These are phyloP conservation scores for Alcis repandata DNA, from an alignment of 2,888 invertebrate genomes.

Conservation along the genomic window DNA sequence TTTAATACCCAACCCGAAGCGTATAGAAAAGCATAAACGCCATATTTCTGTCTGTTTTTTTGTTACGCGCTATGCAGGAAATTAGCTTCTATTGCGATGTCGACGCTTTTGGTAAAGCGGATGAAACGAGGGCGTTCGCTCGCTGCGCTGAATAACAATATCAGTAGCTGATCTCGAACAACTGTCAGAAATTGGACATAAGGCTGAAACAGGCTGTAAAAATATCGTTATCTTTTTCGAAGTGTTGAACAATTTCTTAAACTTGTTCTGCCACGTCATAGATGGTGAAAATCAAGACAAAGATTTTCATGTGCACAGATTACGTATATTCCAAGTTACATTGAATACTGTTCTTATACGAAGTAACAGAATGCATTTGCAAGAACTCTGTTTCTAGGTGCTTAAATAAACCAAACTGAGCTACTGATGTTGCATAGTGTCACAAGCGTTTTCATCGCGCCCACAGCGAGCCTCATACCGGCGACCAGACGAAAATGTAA, in stretches of 20 bases:
- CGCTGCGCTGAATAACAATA: conserved; percentile 17
- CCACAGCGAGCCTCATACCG: conserved; percentile 78
- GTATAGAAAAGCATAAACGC: conserved; percentile 69
- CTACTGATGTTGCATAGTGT: conserved; percentile 20
- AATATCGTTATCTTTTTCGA: neutral
- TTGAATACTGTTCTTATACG: neutral
- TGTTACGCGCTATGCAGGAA: conserved; percentile 84
- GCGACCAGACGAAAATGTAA: conserved; percentile 86
- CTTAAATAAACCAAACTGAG: neutral
- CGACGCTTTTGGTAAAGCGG: conserved; percentile 85
- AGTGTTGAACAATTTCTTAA: neutral
- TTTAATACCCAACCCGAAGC: conserved; percentile 60
- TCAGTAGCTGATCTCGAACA: conserved; percentile 25
- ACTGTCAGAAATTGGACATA: conserved; percentile 8
- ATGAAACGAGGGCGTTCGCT: conserved; percentile 76
- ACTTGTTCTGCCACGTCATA: conserved; percentile 22
- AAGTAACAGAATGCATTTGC: neutral
- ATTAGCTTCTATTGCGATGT: conserved; percentile 86
- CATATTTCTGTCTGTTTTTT: conserved; percentile 80
- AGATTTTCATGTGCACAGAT: neutral
- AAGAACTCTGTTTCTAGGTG: neutral
- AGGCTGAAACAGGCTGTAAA: conserved; percentile 2
- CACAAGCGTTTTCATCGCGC: conserved; percentile 58
- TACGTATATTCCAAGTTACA: neutral
- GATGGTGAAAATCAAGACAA: neutral